Base-by-base conservation (phyloP, 2,113 vertebrate species). In the Apteryx mantelli region DNA sequence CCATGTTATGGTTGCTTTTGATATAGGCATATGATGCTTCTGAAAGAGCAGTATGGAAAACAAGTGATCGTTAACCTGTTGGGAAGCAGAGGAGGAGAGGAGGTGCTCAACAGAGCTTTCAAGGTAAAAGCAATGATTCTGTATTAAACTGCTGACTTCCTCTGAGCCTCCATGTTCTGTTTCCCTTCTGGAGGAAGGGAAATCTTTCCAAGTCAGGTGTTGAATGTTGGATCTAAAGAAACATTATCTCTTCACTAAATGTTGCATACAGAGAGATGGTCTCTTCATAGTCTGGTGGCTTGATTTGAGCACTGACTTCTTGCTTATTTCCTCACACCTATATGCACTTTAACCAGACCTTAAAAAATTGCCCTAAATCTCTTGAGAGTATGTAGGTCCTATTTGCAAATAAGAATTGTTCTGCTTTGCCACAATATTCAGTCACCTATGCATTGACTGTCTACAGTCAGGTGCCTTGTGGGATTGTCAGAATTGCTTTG, bases 11-110 rank as follows among this genome's bases (percentile, higher is more conserved):
- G 21, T 91, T 73, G n/a, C 68, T 95, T 91, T 79, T 91, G 11
- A 91, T 98, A 55, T 96, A 99, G 98, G 95, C 98, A 99, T 90
- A 98, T 99, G 98, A 98, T 98, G 61, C 98, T 98, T 88, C 97
- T 99, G 96, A 98, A 98, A 91, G 98, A 98, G 91, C 98, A 98
- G 34, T 99, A 99, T 65, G 98, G 98, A 83, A 98, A 98, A 66
- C 98, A 99, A 97, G 98, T 98, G 96, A 98, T 98, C 2, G 97
- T 99, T 94, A 99, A 99, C 96, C 97, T 99, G 8, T 97, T 99
- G 95, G 96, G 98, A 60, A 98, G 97, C 96, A 97, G 98, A 97
- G 98, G 98, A 52, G 98, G 98, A 42, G 98, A 98, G 71, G 98
- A 98, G 56, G 98, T 99, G 30, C 98, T 99, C 91, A 98, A 98